phyloP scores from a whole-genome alignment of 2,888 invertebrate genomes.

The Drosophila tripunctata region DNA sequence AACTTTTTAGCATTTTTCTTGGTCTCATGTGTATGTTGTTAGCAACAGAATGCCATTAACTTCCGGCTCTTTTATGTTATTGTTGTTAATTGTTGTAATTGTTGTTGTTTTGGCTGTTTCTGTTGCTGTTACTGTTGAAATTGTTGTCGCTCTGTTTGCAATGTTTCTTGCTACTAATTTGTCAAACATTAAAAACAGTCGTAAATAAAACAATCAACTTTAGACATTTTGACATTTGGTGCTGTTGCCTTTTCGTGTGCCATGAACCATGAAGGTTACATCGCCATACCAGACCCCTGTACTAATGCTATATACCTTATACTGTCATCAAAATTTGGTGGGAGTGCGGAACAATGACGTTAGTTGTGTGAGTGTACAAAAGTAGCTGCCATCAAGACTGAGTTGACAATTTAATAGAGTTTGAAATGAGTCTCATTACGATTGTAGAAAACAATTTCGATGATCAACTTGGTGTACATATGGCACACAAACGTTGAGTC shows the following conservation, averaged over 20 bases:
- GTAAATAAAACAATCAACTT: conserved; percentile 78
- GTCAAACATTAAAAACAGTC: conserved; percentile 74
- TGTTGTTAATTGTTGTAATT: conserved; percentile 34
- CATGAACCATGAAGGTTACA: conserved; percentile 67
- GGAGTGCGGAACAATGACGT: conserved; percentile 32
- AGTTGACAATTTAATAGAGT: conserved; percentile 23
- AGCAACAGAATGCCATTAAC: conserved; percentile 62
- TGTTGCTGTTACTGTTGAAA: conserved; percentile 38
- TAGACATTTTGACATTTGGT: conserved; percentile 71
- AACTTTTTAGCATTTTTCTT: conserved; percentile 31
- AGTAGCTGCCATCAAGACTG: conserved; percentile 4
- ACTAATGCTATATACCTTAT: conserved; percentile 11
- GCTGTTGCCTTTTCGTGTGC: conserved; percentile 50
- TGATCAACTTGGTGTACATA: conserved; percentile 6
- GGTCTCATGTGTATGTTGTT: conserved; percentile 12
- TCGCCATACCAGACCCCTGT: neutral
- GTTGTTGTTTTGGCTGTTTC: conserved; percentile 36
- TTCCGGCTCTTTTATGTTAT: conserved; percentile 55
- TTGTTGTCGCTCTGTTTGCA: conserved; percentile 45
- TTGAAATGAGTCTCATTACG: conserved; percentile 10
- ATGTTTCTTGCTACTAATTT: conserved; percentile 68
- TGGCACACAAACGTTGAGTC: conserved; percentile 1
- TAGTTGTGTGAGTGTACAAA: conserved; percentile 29
- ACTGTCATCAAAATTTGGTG: too few relatives aligned
- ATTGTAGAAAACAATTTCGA: neutral